phyloP scores from a whole-genome alignment of 2,888 invertebrate species.

The Dasysyrphus tricinctus region DNA sequence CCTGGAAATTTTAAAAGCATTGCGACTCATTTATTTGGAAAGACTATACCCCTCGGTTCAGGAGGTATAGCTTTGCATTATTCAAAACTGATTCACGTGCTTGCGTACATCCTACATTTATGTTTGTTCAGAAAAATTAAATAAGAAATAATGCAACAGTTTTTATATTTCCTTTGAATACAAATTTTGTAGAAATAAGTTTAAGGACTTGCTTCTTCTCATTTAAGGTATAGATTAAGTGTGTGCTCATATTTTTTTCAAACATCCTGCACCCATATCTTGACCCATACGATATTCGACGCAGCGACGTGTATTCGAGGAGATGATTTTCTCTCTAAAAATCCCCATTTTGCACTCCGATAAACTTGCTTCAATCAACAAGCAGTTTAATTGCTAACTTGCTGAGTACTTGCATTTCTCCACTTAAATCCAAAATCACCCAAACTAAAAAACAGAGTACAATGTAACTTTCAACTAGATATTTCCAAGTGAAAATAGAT shows the following conservation, averaged over 20 bases:
- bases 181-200: no score
- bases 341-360: background rate
- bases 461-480: background rate
- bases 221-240: no score
- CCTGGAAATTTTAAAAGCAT: background rate
- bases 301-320: background rate
- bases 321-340: background rate
- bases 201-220: no score
- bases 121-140: no score
- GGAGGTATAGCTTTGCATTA: no score
- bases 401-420: background rate
- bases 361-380: background rate
- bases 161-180: no score
- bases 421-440: background rate
- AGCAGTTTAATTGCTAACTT: background rate
- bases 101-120: no score
- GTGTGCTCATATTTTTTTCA: no score
- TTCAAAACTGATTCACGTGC: no score
- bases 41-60: background rate
- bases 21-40: background rate
- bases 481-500: background rate
- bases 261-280: no score
- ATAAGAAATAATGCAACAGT: no score
- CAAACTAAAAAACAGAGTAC: background rate
- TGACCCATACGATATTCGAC: background rate